Evolutionary conservation across 2,888 invertebrate genomes (phyloP).

Genomic region (Euplexia lucipara): DNA sequence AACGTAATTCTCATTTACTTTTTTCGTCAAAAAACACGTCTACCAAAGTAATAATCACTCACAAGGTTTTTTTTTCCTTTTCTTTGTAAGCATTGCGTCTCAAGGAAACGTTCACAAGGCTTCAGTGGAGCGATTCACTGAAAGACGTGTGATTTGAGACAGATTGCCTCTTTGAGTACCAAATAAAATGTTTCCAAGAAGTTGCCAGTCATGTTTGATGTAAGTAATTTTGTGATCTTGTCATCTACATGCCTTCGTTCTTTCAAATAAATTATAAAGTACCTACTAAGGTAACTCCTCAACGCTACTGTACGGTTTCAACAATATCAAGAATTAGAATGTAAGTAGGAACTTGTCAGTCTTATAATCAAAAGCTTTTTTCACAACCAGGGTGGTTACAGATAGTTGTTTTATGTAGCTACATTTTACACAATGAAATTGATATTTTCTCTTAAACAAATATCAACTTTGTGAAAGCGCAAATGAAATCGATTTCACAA

Average conservation of each 20-base stretch:
- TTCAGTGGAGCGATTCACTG: conserved; percentile 8
- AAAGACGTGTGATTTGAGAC: conserved; percentile 32
- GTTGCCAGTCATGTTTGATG: conserved; percentile 7
- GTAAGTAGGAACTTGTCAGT: background rate
- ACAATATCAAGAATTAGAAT: background rate
- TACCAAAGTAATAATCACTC: conserved; percentile 29
- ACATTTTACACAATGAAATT: too few species aligned
- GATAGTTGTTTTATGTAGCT: too few species aligned
- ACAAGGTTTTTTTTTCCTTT: conserved; percentile 4
- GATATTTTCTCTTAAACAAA: too few species aligned
- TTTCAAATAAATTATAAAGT: background rate
- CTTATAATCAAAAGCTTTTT: too few species aligned
- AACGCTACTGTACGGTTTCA: background rate
- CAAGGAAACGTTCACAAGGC: conserved; percentile 12
- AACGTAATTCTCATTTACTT: conserved; percentile 25
- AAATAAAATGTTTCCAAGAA: conserved; percentile 23
- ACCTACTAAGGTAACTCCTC: too few species aligned
- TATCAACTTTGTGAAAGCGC: too few species aligned
- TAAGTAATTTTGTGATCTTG: conserved; percentile 27
- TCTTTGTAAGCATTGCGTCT: conserved; percentile 6
- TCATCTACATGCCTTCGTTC: conserved; percentile 2
- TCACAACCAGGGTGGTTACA: too few species aligned
- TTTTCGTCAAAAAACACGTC: conserved; percentile 9
- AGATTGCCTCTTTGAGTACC: conserved; percentile 26
- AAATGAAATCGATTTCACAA: too few species aligned